Percentiles rank a stretch among this genome's conserved stretches.
These are phyloP conservation scores for Eolophus roseicapilla DNA, from an alignment of 2,113 vertebrate genomes.

Conservation along the genomic window DNA sequence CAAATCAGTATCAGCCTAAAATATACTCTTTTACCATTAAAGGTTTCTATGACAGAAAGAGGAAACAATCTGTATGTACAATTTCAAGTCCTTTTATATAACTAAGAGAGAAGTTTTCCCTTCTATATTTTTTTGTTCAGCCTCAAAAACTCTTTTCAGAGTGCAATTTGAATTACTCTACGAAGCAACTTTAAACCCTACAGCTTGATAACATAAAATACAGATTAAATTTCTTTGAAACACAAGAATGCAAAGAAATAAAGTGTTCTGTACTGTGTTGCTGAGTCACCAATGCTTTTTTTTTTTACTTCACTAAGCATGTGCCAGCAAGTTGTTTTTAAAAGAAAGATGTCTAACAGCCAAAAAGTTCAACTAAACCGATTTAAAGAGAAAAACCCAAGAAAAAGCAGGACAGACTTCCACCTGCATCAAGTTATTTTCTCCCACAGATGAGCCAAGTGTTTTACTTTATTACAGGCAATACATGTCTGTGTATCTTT, in stretches of 20 bases:
- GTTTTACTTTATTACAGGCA: neutral
- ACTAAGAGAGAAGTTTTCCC: neutral
- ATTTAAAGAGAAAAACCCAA: neutral
- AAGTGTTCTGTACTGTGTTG: neutral
- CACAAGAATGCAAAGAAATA: neutral
- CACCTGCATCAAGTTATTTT: neutral
- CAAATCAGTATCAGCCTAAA: neutral
- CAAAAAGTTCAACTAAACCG: neutral
- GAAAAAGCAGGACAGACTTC: neutral
- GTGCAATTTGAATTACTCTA: neutral
- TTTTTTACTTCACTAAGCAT: neutral
- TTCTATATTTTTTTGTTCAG: neutral
- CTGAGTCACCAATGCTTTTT: neutral
- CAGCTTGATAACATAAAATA: neutral
- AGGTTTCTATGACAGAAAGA: neutral
- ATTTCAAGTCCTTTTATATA: neutral
- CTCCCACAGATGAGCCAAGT: neutral
- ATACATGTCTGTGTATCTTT: neutral
- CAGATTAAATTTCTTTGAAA: neutral
- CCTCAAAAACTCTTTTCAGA: neutral
- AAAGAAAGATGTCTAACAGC: neutral
- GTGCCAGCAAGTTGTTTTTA: neutral
- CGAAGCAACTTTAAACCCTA: neutral
- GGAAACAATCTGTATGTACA: neutral
- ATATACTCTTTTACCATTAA: neutral